Evolutionary conservation across 2,113 vertebrate genomes (phyloP), one percentile per base, ranked within the genome.

Genomic region (Philantomba maxwellii): DNA sequence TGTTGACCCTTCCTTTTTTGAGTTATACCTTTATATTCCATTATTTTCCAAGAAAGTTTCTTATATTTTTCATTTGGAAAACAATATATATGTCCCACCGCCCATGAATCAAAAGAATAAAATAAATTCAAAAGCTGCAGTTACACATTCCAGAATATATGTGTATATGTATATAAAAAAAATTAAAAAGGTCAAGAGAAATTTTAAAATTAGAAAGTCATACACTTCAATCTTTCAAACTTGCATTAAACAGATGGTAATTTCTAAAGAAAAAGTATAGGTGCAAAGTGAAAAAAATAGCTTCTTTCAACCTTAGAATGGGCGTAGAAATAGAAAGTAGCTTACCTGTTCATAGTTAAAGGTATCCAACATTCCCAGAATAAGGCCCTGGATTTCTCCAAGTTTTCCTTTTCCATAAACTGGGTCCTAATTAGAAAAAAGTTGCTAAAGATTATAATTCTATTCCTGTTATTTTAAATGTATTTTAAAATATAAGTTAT

Each of bases 311-410:
- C 33, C 58, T 70, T 36, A 39, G 28, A 33, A 91, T 12, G 85
- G 23, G 53, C 3, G 17, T 19, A 45, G 58, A 81, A 13, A 49
- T 1, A 77, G n/a, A 23, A 89, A 84, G 36, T 45, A 93, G 89
- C 97, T 98, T 98, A 99, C 99, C 98, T 99, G 99, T 95, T 99
- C 99, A 86, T 99, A 99, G 98, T 98, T 99, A 97, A 99, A 99
- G 5, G 99, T 99, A 96, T 99, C 99, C 98, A 99, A 97, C 99
- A 99, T 99, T 78, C 99, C 99, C 96, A 99, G 98, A 77, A 99
- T 99, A 82, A 99, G 99, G 7, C 99, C 99, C 95, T 99, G 99
- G 97, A 99, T 99, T 98, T 99, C 99, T 96, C 99, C 99, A 96
- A 99, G 98, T 96, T 99, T 99, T 87, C 99, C 99, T 98, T 98